Evolutionary conservation across 2,888 invertebrate genomes (phyloP).

Genomic region (Dynastes hyllus): DNA sequence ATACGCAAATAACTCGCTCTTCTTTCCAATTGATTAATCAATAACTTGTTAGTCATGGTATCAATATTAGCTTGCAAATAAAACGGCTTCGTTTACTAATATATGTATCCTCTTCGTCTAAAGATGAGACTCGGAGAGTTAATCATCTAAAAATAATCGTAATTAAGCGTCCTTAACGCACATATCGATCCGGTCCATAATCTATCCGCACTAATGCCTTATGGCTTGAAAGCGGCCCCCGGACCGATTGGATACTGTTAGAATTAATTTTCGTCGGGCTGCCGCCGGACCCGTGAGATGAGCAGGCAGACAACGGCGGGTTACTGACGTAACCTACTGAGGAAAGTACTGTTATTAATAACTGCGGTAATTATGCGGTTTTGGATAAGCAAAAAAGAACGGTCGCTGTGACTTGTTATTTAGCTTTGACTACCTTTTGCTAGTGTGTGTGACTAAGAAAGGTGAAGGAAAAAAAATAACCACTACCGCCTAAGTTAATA

Average conservation of each 20-base stretch:
- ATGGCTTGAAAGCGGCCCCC: not conserved
- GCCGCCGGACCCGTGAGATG: not conserved
- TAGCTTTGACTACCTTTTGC: no score
- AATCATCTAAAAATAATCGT: not conserved
- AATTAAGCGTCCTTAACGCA: not conserved
- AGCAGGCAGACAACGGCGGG: not conserved
- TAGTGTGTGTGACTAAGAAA: no score
- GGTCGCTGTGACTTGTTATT: not conserved
- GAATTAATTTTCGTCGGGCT: not conserved
- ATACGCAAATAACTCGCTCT: not conserved
- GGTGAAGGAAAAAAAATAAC: no score
- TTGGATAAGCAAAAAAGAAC: not conserved
- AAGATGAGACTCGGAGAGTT: not conserved
- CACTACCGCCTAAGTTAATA: no score
- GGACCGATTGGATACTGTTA: not conserved
- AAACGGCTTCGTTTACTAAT: not conserved
- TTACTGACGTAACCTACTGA: not conserved
- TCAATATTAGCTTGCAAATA: not conserved
- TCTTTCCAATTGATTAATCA: no score
- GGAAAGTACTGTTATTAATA: constrained; percentile 22
- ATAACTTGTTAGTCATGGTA: no score
- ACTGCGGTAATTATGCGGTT: constrained; percentile 11
- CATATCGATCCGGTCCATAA: not conserved
- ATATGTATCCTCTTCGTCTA: not conserved
- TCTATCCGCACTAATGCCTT: not conserved